Evolutionary conservation across 1,140 invertebrate species (phyloP), one percentile per base, ranked within the genome.

Genomic region (Drosophila nigromelanica): DNA sequence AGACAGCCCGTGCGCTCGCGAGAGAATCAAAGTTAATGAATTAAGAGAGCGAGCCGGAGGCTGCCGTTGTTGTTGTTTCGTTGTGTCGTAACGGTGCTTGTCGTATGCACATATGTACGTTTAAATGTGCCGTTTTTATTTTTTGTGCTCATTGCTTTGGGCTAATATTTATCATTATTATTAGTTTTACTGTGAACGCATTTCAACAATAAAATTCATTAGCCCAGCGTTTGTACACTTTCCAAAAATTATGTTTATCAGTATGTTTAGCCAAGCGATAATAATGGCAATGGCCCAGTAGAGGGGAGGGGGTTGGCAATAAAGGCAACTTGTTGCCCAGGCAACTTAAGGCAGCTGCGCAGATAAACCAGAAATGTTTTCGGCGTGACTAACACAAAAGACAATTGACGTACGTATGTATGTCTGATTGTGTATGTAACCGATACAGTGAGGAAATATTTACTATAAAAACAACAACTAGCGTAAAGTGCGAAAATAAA

Each of bases 361-460:
- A 87, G 82, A 86, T 87, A 87, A 87, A 87, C 76, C 66, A 42
- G 72, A 62, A 73, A 80, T 56, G 30, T 59, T 73, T 86, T 69
- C 61, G 55, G 35, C 66, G 47, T 86, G 81, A 86, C 74, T 87
- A 87, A 86, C 40, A 86, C 40, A 37, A 42, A 59, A 73, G 64
- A 68, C 63, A 69, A 69, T 69, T 73, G 50, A 58, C 45, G 30
- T 33, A 59, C 8, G 33, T 47, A 60, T 27, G 33, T 47, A 60
- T 27, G 48, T 50, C 3, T 51, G 27, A 37, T 8, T 35, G 4
- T 50, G n/a, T 27, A 14, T 58, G 64, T 63, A 70, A 51, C 33
- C 24, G 71, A 69, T 73, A 73, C 50, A 68, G 59, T 59, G 54
- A 59, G 60, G 63, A 59, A 60, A 68, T 86, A 66, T 74, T 64